phyloP scores from a whole-genome alignment of 2,888 invertebrate species.

The Platycnemis pennipes region DNA sequence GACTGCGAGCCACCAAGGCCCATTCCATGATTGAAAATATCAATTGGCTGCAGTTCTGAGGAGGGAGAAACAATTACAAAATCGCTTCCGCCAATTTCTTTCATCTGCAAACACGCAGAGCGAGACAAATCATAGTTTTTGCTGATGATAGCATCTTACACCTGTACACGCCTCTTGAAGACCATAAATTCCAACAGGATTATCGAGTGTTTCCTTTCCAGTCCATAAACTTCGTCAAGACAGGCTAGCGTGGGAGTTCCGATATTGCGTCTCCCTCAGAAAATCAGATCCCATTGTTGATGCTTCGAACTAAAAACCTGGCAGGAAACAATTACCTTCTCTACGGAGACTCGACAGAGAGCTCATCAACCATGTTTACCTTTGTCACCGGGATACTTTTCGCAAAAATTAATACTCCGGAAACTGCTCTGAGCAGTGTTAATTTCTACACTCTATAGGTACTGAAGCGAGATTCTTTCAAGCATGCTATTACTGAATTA shows the following conservation, averaged over 20 bases:
- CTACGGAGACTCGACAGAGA: not conserved
- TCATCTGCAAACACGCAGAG: not conserved
- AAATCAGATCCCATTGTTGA: constrained; percentile 5
- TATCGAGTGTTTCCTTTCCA: constrained; percentile 8
- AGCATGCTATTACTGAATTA: not conserved
- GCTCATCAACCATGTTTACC: not conserved
- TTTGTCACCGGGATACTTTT: not conserved
- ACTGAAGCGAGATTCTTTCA: not conserved
- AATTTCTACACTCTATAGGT: not conserved
- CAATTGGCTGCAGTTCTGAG: not conserved
- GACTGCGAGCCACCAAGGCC: not conserved
- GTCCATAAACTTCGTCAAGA: not conserved
- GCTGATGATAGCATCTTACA: not conserved
- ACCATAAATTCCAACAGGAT: not conserved
- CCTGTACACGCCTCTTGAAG: not conserved
- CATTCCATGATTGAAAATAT: not conserved
- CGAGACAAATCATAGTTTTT: not conserved
- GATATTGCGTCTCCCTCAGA: not conserved
- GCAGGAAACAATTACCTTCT: not conserved
- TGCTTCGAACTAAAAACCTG: not conserved
- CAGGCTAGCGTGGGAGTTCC: not conserved
- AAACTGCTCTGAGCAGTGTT: not conserved
- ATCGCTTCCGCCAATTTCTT: not conserved
- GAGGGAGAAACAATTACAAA: not conserved
- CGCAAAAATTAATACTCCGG: not conserved